Base-by-base conservation (phyloP, 2,888 invertebrate species). In the Cosmia trapezina region DNA sequence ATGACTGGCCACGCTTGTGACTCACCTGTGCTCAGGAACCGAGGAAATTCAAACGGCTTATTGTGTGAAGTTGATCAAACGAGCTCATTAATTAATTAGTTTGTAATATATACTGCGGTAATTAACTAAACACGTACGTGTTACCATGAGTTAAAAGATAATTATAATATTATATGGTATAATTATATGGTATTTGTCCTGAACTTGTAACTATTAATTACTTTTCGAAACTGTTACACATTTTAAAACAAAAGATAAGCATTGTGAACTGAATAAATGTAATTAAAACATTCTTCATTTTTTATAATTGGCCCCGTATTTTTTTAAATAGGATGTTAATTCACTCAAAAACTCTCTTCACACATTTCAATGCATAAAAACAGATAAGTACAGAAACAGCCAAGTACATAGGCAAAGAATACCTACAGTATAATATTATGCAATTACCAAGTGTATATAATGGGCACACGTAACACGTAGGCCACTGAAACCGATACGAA, bases 1-100 rank as follows among this genome's bases (percentile, higher is more conserved):
- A 92, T 91, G 88, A 87, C 87, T 88, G 83, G 85, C 73, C 84
- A 78, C 76, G 83, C 70, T 82, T 84, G 87, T 93, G 93, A 93
- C 80, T 93, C 92, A 92, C 83, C 62, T 12, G 57, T 37, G 78
- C 63, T 66, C 79, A 53, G 62, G 78, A 43, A 77, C 66, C 80
- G 68, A 61, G 63, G 78, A 67, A 73, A 81, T 81, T 83, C 79
- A 83, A 78, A 69, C 68, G 62, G 70, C 37, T 72, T 59, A 57
- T 33, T 59, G 72, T 22, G 37, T 56, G 70, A 65, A 67, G 60
- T 80, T 83, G 53, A 83, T 83, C 74, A 74, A 47, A 49, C 53
- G 41, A 53, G 70, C 65, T 77, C 64, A 81, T 74, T 83, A 74
- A 83, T 78, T 78, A 81, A 78, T 73, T 73, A 81, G 49, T 59